phyloP scores from a whole-genome alignment of 2,888 invertebrate species.

The Pseudoips prasinana region DNA sequence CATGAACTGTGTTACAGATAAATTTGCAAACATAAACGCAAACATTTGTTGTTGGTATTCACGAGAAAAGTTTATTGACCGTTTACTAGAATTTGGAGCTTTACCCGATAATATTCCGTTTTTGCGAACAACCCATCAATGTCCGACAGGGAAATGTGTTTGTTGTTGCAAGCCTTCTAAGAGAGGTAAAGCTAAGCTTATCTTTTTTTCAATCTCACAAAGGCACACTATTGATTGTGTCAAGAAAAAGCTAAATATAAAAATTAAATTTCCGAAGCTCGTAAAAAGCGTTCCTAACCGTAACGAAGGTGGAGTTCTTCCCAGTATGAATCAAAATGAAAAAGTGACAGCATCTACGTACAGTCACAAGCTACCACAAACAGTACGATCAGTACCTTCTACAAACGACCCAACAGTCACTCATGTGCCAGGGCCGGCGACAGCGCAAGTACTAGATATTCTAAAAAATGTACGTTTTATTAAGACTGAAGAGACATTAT shows the following conservation, averaged over 20 bases:
- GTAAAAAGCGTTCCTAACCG: too few relatives aligned
- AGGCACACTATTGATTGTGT: constrained; percentile 16
- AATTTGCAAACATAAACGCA: constrained; percentile 2
- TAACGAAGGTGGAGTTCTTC: too few relatives aligned
- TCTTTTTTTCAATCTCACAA: background rate
- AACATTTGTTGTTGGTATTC: constrained; percentile 40
- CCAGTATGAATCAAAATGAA: too few relatives aligned
- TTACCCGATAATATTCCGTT: constrained; percentile 19
- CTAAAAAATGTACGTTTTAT: constrained; percentile 31
- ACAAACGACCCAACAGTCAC: too few relatives aligned
- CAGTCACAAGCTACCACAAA: too few relatives aligned
- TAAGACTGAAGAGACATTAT: constrained; percentile 5
- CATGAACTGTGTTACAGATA: background rate
- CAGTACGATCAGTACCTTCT: too few relatives aligned
- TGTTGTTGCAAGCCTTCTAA: constrained; percentile 33
- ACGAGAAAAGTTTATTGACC: constrained; percentile 27
- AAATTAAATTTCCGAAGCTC: constrained; percentile 4
- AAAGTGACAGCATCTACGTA: too few relatives aligned
- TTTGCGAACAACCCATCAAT: constrained; percentile 29
- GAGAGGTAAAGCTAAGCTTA: constrained; percentile 1
- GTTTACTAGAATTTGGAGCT: constrained; percentile 14
- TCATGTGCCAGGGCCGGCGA: too few relatives aligned
- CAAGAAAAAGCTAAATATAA: constrained; percentile 4
- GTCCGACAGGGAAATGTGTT: constrained; percentile 19
- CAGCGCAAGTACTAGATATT: constrained; percentile 16